Base-by-base conservation (phyloP, 1,140 invertebrate species). In the Atta cephalotes region DNA sequence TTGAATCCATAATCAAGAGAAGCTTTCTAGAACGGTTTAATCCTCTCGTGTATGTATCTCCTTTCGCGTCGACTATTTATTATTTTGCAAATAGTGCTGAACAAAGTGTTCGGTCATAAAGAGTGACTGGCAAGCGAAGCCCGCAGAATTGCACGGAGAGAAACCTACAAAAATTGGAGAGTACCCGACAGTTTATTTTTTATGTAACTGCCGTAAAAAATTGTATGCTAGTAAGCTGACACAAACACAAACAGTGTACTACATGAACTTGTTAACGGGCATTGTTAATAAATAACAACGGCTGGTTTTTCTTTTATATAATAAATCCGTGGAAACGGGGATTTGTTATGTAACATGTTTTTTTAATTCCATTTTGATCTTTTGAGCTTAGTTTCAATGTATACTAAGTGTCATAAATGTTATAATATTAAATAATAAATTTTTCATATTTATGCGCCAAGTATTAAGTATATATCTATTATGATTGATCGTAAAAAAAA, bases 51-150 rank as follows among this genome's bases (percentile, higher is more conserved):
- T 9, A 3, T 25, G 10, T 5, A 16, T n/a, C 31, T 78, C 14
- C n/a, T 68, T 45, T 28, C 21, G 39, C 76, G 18, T 45, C 10
- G 58, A 76, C 35, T n/a, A 68, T 68, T 68, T 68, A 68, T 68
- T 21, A 68, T 68, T n/a, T 45, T 35, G 65, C 65, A 16, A 66
- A 10, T 66, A 18, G 63, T n/a, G 65, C 60, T 45, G 25, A 35
- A n/a, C 10, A 5, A 35, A 68, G 65, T 66, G 12, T 39, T 35
- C 28, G 16, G 62, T 35, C 65, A 45, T 4, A 31, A 10, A 21
- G 35, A 45, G 10, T 21, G 35, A 39, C 35, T 21, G 10, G 35
- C 65, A 35, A 68, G 31, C 31, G 25, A 21, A 68, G n/a, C 65
- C 4, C 35, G 35, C n/a, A 21, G 35, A 21, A 45, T 68, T 68